phyloP scores from a whole-genome alignment of 1,140 invertebrate genomes.

The Wiebesia pumilae region DNA sequence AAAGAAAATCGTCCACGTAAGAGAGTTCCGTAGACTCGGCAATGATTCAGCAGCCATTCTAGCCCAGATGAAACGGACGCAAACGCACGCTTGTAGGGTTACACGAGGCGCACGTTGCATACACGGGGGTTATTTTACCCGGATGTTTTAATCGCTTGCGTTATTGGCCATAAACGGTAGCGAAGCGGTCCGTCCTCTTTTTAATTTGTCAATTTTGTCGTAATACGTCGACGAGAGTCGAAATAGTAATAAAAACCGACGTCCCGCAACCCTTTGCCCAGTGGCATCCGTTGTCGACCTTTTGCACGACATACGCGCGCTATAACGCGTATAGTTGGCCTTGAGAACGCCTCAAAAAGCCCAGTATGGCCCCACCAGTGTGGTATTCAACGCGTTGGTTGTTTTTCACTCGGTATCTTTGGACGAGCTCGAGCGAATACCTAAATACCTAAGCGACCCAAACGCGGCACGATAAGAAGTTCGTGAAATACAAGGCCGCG shows the following conservation, averaged over 20 bases:
- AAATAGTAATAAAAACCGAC: too few relatives aligned
- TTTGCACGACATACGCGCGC: too few relatives aligned
- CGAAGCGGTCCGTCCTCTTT: background rate
- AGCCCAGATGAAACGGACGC: background rate
- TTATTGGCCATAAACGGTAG: background rate
- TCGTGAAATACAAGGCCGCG: background rate
- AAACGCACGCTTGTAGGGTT: background rate
- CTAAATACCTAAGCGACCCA: too few relatives aligned
- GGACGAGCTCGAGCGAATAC: too few relatives aligned
- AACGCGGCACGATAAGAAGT: background rate
- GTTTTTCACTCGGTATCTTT: background rate
- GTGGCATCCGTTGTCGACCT: too few relatives aligned
- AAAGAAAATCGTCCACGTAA: conserved; percentile 4
- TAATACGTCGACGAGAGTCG: too few relatives aligned
- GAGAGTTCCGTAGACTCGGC: conserved; percentile 10
- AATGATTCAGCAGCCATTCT: conserved; percentile 13
- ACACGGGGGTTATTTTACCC: background rate
- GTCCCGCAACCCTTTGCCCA: too few relatives aligned
- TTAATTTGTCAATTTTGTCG: too few relatives aligned
- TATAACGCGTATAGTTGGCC: too few relatives aligned
- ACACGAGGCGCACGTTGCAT: background rate
- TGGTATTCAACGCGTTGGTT: background rate
- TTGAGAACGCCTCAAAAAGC: background rate
- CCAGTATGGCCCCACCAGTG: background rate
- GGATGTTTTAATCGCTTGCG: background rate